phyloP scores from a whole-genome alignment of 2,888 invertebrate genomes.

The Drepana falcataria region DNA sequence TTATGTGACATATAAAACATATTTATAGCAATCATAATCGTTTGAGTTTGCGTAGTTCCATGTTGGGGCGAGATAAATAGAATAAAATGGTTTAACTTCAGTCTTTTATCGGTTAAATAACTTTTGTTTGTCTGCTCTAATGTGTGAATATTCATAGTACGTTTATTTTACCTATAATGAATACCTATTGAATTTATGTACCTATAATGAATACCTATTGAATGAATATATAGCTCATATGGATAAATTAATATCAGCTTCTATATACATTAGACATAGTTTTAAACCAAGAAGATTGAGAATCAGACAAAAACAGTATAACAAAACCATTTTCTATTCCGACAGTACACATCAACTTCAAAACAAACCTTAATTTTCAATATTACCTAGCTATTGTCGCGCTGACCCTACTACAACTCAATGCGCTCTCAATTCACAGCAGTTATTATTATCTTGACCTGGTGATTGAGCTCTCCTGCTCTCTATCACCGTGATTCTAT shows the following conservation, averaged over 20 bases:
- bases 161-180: no score
- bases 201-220: no score
- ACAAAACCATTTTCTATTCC: slow-evolving; percentile 23
- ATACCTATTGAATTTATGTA: no score
- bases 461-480: slow-evolving; percentile 76
- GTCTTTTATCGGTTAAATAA: slow-evolving; percentile 39
- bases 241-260: no score
- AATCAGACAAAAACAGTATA: no score
- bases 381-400: slow-evolving; percentile 62
- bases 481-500: slow-evolving; percentile 43
- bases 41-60: slow-evolving; percentile 64
- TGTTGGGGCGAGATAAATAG: slow-evolving; percentile 66
- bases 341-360: slow-evolving; percentile 33
- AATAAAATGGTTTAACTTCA: slow-evolving; percentile 43
- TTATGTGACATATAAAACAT: slow-evolving; percentile 78
- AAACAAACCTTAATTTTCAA: slow-evolving; percentile 52
- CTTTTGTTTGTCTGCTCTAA: slow-evolving; percentile 20
- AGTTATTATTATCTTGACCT: slow-evolving; percentile 78
- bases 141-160: no score
- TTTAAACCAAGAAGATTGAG: no score
- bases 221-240: no score
- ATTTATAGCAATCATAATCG: slow-evolving; percentile 77
- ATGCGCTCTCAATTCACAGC: slow-evolving; percentile 76
- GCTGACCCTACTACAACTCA: slow-evolving; percentile 74
- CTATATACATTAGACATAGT: no score